Conservation (phyloP, 1,140 invertebrate genomes). For the Wasmannia auropunctata region DNA sequence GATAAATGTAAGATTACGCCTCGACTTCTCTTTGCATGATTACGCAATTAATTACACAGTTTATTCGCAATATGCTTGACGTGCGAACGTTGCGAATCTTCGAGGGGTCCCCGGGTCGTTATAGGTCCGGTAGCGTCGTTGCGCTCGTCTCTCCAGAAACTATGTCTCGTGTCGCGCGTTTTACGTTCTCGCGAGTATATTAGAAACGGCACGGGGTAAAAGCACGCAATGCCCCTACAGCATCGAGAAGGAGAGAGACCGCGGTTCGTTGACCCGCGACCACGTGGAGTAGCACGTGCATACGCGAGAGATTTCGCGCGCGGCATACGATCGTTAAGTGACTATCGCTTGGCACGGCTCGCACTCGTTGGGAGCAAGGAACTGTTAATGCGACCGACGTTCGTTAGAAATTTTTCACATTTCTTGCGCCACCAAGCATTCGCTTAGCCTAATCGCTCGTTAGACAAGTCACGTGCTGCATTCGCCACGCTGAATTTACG, state of each 20-base stretch:
- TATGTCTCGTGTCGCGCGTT: not conserved
- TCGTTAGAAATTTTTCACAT: conserved; percentile 57
- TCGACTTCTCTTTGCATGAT: no score
- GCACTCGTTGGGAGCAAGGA: conserved; percentile 44
- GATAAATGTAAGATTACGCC: not conserved
- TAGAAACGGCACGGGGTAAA: conserved; percentile 12
- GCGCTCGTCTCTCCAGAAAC: not conserved
- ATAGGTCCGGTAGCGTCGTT: not conserved
- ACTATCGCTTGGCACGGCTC: conserved; percentile 20
- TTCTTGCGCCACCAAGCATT: conserved; percentile 42
- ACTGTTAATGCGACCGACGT: conserved; percentile 45
- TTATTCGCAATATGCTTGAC: not conserved
- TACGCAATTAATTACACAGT: not conserved
- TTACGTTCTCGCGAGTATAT: not conserved
- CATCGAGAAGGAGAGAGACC: not conserved
- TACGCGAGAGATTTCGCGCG: conserved; percentile 28
- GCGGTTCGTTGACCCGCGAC: conserved; percentile 64
- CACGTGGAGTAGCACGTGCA: conserved; percentile 72
- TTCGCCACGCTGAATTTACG: conserved; percentile 26
- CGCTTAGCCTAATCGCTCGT: conserved; percentile 48
- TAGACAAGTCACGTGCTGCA: conserved; percentile 55
- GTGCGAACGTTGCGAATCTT: not conserved
- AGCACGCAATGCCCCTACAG: conserved; percentile 20
- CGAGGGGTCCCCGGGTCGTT: no score
- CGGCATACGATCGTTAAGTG: conserved; percentile 43